Evolutionary conservation across 2,797 vertebrate species (phyloP), one percentile per base, ranked within the genome.

Genomic region (Enteromius paludinosus): DNA sequence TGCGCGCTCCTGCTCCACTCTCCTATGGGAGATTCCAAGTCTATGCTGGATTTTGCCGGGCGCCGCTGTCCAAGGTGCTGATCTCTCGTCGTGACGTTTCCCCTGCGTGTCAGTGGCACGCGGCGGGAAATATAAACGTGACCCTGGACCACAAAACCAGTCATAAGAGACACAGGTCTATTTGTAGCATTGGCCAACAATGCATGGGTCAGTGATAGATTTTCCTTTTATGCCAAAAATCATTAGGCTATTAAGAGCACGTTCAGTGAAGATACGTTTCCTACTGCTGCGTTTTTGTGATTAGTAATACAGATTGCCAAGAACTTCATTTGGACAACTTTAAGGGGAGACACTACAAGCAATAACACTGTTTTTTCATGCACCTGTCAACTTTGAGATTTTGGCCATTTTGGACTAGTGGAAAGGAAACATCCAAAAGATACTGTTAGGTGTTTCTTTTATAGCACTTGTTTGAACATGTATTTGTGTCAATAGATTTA

Each of bases 61-160:
- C 87, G 89, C 80, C 89, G 90, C 94, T 95, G 93, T 94, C 94
- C 95, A 75, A 62, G 92, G 93, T 95, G 92, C 94, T 95, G 94
- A 95, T 88, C 89, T 61, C 68, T 79, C 85, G 73, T 72, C 76
- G 87, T 92, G 90, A 94, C 93, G 92, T 87, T 81, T 1, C 80
- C 81, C 71, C 88, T 92, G 92, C 91, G 89, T 89, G 91, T 70
- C 80, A 71, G 12, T 5, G 35, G 85, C 76, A 88, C 90, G 86
- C 91, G 93, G 86, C 92, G 93, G 90, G 73, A 92, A 93, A 87
- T 91, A 88, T 77, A 76, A 93, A 91, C 18, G 28, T 59, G 54
- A 59, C 54, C 11, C 54, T 12, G 54, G 54, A 59, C 11, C 23
- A 25, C 54, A 59, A 25, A 59, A 25, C 4, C 54, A 25, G n/a